Conservation (phyloP, 2,113 vertebrate species). For the Gyps fulvus region DNA sequence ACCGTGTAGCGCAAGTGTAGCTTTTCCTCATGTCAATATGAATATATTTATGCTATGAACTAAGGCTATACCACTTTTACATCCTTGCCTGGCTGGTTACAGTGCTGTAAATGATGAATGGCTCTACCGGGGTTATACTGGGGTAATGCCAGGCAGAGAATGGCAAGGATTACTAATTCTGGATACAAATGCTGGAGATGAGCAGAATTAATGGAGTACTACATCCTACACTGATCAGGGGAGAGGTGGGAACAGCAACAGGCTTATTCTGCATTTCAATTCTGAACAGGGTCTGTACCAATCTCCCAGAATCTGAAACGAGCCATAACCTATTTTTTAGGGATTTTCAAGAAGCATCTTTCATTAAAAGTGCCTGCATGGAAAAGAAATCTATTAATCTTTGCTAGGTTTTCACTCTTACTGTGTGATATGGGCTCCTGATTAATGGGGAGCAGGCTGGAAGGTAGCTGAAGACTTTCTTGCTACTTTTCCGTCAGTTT, state of each 20-base stretch:
- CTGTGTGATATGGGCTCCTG: not conserved
- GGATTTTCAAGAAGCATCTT: not conserved
- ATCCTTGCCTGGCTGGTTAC: not conserved
- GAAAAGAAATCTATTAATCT: not conserved
- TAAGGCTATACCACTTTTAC: not conserved
- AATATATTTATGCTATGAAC: not conserved
- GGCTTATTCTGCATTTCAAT: not conserved
- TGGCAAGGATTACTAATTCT: not conserved
- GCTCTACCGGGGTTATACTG: not conserved
- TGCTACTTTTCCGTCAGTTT: not conserved
- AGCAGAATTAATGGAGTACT: not conserved
- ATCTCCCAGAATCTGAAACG: not conserved
- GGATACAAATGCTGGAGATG: not conserved
- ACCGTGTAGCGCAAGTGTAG: rapidly evolving
- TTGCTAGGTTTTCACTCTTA: not conserved
- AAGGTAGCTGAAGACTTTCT: not conserved
- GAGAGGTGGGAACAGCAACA: not conserved
- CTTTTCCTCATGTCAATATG: rapidly evolving
- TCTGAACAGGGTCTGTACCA: not conserved
- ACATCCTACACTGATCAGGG: not conserved
- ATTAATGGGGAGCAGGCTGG: not conserved
- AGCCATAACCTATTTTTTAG: not conserved
- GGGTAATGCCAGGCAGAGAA: not conserved
- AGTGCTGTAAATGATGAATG: not conserved
- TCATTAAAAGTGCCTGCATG: not conserved